Percentiles rank a stretch among this genome's conserved stretches.
Evolutionary conservation across 1,140 invertebrate genomes (phyloP).

Genomic region (Brachystomella parvula): DNA sequence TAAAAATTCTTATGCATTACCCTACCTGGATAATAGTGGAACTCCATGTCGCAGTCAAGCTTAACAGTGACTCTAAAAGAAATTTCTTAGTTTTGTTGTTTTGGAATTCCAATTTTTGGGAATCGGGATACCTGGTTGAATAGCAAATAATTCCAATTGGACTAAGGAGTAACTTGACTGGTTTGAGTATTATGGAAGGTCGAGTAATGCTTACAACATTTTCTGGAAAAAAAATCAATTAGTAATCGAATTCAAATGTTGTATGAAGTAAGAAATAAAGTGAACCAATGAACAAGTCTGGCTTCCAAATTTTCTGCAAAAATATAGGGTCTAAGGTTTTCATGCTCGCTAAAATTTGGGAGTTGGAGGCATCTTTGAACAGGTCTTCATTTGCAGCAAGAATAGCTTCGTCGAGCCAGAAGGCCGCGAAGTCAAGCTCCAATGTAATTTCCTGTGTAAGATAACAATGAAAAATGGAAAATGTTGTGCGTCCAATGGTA

Average conservation of each 20-base stretch:
- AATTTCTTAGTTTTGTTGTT: background rate
- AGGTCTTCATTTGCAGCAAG: background rate
- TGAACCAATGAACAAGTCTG: background rate
- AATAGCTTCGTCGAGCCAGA: background rate
- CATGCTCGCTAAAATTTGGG: background rate
- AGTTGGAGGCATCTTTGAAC: background rate
- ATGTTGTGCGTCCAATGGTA: background rate
- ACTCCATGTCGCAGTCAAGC: slow-evolving; percentile 12
- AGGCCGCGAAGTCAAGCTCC: background rate
- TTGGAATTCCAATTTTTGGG: background rate
- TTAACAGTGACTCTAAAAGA: background rate
- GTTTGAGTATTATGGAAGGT: background rate
- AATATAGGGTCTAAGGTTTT: background rate
- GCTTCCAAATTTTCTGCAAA: slow-evolving; percentile 3
- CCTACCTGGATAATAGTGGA: slow-evolving; percentile 15
- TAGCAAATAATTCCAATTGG: slow-evolving; percentile 2
- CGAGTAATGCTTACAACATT: background rate
- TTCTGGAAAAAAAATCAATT: slow-evolving; percentile 5
- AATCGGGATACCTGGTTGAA: background rate
- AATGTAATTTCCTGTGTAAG: background rate
- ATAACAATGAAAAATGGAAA: background rate
- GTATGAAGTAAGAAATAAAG: too few relatives aligned
- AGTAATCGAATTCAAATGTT: background rate
- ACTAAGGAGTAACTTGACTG: background rate
- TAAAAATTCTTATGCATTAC: too few relatives aligned